Evolutionary conservation across 2,113 vertebrate genomes (phyloP).

Genomic region (Chrysemys picta): DNA sequence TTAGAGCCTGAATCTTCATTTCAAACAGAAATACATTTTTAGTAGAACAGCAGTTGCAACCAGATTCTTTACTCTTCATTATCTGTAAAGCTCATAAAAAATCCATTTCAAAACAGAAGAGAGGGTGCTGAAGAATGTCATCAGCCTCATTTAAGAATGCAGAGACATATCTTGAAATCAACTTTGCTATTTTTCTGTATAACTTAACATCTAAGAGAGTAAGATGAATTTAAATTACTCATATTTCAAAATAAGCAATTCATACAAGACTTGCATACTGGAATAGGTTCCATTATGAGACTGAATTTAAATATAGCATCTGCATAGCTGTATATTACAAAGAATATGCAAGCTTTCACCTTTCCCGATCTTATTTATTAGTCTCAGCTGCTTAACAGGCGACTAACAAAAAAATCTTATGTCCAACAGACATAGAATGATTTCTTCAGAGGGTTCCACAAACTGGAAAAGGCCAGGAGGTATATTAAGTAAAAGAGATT

Average conservation of each 20-base stretch:
- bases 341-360: neutral
- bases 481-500: neutral
- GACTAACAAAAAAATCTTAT: neutral
- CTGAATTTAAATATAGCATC: neutral
- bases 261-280: neutral
- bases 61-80: constrained; percentile 45
- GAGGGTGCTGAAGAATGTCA: neutral
- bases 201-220: constrained; percentile 17
- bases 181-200: constrained; percentile 45
- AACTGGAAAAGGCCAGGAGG: neutral
- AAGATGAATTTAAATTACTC: constrained; percentile 37
- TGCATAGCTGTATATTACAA: neutral
- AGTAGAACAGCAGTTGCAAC: constrained; percentile 5
- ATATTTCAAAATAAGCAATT: constrained; percentile 29
- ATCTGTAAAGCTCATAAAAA: constrained; percentile 35
- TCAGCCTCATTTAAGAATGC: constrained; percentile 35
- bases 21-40: constrained; percentile 53
- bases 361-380: neutral
- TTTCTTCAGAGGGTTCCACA: neutral
- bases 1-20: constrained; percentile 54
- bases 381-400: neutral
- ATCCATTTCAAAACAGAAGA: constrained; percentile 5
- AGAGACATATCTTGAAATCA: constrained; percentile 13
- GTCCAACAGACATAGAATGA: neutral
- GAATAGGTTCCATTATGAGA: neutral